Percentiles rank a stretch among this genome's conserved stretches.
Evolutionary conservation across 2,113 vertebrate genomes (phyloP).

Genomic region (Terrapene triunguis): DNA sequence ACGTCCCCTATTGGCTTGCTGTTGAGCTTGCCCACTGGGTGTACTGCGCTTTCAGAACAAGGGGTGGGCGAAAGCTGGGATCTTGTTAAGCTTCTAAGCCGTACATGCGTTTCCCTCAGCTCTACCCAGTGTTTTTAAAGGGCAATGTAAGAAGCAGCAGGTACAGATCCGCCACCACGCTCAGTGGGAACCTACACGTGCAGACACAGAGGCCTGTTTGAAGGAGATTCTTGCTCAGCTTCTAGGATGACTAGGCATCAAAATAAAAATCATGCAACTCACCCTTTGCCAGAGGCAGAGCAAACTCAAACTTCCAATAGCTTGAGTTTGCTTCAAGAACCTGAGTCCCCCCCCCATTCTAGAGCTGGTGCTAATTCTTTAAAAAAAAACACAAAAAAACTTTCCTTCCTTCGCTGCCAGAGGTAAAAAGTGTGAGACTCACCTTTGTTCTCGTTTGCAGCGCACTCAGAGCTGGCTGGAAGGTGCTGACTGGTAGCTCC

Average conservation of each 20-base stretch:
- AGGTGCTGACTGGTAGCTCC: not conserved
- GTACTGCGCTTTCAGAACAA: not conserved
- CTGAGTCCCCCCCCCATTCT: too few relatives aligned
- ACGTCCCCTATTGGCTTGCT: accelerated
- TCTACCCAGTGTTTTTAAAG: accelerated
- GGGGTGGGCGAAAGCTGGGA: too few relatives aligned
- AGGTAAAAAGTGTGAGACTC: not conserved
- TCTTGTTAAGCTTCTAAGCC: not conserved
- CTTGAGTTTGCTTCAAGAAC: too few relatives aligned
- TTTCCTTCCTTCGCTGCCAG: not conserved
- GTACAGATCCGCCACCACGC: accelerated
- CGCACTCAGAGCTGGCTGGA: not conserved
- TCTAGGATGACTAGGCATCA: not conserved
- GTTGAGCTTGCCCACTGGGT: not conserved
- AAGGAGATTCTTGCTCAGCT: not conserved
- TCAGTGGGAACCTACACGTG: accelerated
- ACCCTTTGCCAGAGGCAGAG: not conserved
- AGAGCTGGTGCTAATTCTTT: not conserved
- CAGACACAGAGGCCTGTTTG: not conserved
- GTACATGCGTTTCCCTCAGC: not conserved
- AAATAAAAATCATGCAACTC: not conserved
- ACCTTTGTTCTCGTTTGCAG: not conserved
- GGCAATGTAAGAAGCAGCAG: not conserved
- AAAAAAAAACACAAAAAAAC: not conserved
- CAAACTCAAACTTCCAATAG: too few relatives aligned